phyloP scores from a whole-genome alignment of 2,888 invertebrate genomes.

The Heliconius ismenius region DNA sequence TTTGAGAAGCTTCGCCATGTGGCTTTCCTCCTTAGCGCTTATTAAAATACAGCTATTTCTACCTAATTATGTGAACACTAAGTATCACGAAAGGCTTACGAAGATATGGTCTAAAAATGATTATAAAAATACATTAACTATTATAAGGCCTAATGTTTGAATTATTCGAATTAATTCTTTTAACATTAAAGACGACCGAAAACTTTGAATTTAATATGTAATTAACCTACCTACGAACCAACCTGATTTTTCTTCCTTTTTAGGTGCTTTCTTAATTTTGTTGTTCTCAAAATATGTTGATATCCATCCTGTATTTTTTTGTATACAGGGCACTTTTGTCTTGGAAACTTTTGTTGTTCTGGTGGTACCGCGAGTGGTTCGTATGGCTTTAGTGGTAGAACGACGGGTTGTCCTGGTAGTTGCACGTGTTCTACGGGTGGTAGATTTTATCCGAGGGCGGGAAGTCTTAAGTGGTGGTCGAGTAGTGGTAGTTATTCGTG shows the following conservation, averaged over 20 bases:
- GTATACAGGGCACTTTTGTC: slow-evolving; percentile 62
- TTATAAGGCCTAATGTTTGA: background rate
- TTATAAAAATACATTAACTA: background rate
- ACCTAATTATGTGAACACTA: background rate
- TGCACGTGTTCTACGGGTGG: slow-evolving; percentile 44
- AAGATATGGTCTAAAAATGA: background rate
- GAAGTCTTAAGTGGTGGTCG: slow-evolving; percentile 51
- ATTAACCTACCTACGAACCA: slow-evolving; percentile 68
- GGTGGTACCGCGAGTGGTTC: slow-evolving; percentile 48
- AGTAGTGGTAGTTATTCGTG: slow-evolving; percentile 37
- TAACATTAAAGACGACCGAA: background rate
- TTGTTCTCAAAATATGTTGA: slow-evolving; percentile 64
- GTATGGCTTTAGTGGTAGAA: slow-evolving; percentile 40
- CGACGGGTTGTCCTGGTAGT: slow-evolving; percentile 46
- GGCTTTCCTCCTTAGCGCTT: background rate
- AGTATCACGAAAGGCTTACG: background rate
- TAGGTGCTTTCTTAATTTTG: slow-evolving; percentile 57
- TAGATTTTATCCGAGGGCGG: slow-evolving; percentile 47
- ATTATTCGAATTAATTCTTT: background rate
- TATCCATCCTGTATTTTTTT: slow-evolving; percentile 63
- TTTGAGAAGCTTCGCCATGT: background rate
- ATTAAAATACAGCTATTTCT: background rate
- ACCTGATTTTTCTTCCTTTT: slow-evolving; percentile 66
- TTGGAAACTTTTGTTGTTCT: slow-evolving; percentile 60
- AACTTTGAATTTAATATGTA: slow-evolving; percentile 16